These are phyloP conservation scores for Pachyseris speciosa DNA, from an alignment of 64 coral and sea anemone species.

Conservation along the genomic window DNA sequence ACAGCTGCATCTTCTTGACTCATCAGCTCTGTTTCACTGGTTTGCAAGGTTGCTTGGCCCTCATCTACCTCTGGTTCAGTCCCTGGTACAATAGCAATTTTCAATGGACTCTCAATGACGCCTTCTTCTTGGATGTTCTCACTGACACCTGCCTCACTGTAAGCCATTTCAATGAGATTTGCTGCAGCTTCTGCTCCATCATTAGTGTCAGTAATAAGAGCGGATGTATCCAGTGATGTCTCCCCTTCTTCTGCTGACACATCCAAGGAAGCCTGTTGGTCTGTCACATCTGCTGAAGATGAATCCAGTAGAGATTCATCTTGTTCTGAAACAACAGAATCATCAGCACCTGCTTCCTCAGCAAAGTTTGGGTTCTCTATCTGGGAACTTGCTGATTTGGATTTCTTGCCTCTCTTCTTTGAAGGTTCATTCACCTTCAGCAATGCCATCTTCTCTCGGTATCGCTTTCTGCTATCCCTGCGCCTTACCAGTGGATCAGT, in stretches of 20 bases:
- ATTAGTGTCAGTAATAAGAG: background rate
- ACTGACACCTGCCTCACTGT: slow-evolving; percentile 21
- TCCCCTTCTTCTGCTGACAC: background rate
- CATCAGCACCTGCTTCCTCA: background rate
- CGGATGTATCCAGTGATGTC: background rate
- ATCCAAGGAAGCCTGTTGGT: background rate
- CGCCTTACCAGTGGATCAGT: slow-evolving; percentile 31
- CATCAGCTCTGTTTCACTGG: background rate
- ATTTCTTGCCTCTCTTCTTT: slow-evolving; percentile 21
- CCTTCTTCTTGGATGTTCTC: background rate
- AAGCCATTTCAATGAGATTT: slow-evolving; percentile 53
- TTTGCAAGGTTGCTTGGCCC: background rate
- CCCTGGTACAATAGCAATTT: slow-evolving; percentile 12
- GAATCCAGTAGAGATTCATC: background rate
- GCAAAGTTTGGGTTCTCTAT: background rate
- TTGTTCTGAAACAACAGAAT: background rate
- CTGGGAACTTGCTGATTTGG: background rate
- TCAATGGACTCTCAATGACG: background rate
- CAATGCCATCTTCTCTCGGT: slow-evolving; percentile 47
- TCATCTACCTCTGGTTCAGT: background rate
- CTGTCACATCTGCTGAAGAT: slow-evolving; percentile 1
- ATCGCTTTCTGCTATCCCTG: slow-evolving; percentile 49
- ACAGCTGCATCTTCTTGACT: background rate
- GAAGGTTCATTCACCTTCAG: slow-evolving; percentile 1
- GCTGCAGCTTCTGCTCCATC: slow-evolving; percentile 45